These are phyloP conservation scores for Eurytoma adleriae DNA, from an alignment of 2,888 invertebrate species.

Conservation along the genomic window DNA sequence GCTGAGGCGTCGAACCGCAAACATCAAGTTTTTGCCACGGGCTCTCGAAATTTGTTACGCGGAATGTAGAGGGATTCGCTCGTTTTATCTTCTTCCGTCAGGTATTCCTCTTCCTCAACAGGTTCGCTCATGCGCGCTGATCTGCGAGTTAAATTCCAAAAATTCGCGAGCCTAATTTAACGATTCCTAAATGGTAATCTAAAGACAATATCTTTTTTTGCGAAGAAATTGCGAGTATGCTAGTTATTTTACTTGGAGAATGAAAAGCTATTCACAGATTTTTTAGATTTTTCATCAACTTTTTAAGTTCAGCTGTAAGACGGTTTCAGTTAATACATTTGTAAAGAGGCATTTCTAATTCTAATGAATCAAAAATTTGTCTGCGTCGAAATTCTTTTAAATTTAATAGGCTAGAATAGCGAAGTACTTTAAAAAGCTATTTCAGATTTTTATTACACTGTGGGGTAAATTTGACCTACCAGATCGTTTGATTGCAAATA, in stretches of 20 bases:
- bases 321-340: no score
- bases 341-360: no score
- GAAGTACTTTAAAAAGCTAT: no score
- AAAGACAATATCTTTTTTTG: constrained; percentile 47
- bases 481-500: no score
- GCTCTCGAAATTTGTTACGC: constrained; percentile 65
- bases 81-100: neutral
- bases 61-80: constrained; percentile 63
- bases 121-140: constrained; percentile 28
- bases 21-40: constrained; percentile 61
- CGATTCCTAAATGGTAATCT: constrained; percentile 57
- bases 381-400: no score
- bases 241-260: constrained; percentile 26
- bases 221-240: constrained; percentile 43
- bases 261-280: no score
- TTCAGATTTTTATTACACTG: no score
- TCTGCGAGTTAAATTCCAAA: constrained; percentile 47
- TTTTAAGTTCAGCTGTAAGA: no score
- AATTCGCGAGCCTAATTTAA: constrained; percentile 58
- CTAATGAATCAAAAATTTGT: no score
- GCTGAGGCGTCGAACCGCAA: constrained; percentile 62
- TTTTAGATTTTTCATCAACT: constrained; percentile 54
- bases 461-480: no score
- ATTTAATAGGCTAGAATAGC: no score
- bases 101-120: neutral